These are phyloP conservation scores for Acholoe squamosa DNA, from an alignment of 2,888 invertebrate genomes.

Conservation along the genomic window DNA sequence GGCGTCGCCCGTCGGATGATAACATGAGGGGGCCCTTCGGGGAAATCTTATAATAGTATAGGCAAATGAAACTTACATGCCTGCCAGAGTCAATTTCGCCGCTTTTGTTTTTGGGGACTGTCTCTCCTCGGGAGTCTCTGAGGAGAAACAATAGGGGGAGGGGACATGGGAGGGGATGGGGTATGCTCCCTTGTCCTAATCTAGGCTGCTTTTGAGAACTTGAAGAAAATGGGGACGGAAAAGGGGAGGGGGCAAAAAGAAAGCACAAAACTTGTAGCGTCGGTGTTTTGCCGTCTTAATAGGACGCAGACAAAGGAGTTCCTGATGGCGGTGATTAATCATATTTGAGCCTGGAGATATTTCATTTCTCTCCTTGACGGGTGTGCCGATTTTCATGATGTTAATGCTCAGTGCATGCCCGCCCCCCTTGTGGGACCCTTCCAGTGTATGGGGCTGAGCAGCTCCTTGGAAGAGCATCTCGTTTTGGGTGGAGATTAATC, in stretches of 20 bases:
- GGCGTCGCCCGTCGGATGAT: conserved; percentile 8
- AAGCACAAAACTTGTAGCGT: neutral
- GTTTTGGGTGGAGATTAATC: conserved; percentile 41
- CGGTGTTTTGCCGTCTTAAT: too few relatives aligned
- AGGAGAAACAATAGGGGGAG: neutral
- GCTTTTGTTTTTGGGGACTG: conserved; percentile 57
- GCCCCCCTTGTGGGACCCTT: conserved; percentile 27
- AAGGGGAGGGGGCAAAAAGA: neutral
- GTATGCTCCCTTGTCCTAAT: neutral
- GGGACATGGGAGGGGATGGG: neutral
- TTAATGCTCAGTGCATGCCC: conserved; percentile 40
- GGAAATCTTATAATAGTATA: conserved; percentile 63
- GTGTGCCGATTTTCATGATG: conserved; percentile 60
- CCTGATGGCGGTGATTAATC: conserved; percentile 1
- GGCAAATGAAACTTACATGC: conserved; percentile 63
- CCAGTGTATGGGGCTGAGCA: too few relatives aligned
- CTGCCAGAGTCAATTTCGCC: conserved; percentile 58
- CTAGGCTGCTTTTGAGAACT: neutral
- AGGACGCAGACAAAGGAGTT: too few relatives aligned
- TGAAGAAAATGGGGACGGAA: neutral
- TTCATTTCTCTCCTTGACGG: conserved; percentile 58
- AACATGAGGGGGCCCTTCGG: conserved; percentile 51
- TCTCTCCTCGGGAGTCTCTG: neutral
- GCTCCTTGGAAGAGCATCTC: neutral
- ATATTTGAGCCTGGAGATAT: conserved; percentile 55